Evolutionary conservation across 1,140 invertebrate genomes (phyloP).

Genomic region (Berghia stephanieae): DNA sequence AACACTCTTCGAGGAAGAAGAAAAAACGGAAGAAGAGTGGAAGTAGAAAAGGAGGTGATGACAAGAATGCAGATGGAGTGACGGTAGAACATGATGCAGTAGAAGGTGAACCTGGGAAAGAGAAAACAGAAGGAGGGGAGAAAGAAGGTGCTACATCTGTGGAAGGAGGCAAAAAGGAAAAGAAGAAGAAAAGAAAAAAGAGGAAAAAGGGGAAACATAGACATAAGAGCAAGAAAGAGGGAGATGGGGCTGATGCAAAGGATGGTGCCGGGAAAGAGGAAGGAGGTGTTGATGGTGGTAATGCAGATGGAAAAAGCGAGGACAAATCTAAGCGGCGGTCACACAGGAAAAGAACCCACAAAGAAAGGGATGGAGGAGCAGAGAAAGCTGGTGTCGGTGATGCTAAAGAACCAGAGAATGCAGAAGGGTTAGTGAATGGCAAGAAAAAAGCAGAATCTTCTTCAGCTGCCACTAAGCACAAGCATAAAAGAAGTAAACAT

Average conservation of each 20-base stretch:
- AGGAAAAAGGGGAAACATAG: constrained; percentile 37
- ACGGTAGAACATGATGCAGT: neutral
- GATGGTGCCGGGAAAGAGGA: constrained; percentile 14
- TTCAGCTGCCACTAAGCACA: constrained; percentile 10
- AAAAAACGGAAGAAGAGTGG: constrained; percentile 20
- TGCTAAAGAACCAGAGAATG: neutral
- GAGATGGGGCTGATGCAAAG: neutral
- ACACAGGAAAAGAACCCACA: constrained; percentile 35
- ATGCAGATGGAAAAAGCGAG: constrained; percentile 22
- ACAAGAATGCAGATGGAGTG: neutral
- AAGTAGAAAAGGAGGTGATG: constrained; percentile 25
- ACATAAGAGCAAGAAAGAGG: constrained; percentile 34
- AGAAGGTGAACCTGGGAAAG: constrained; percentile 20
- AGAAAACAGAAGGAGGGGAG: constrained; percentile 21
- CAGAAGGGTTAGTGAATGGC: constrained; percentile 26
- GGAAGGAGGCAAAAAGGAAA: constrained; percentile 26
- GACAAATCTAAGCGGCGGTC: constrained; percentile 29
- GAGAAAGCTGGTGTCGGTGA: constrained; percentile 24
- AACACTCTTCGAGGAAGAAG: neutral
- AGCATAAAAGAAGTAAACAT: constrained; percentile 36
- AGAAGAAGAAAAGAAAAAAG: constrained; percentile 37
- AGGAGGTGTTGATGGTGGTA: constrained; percentile 7
- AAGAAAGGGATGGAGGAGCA: neutral
- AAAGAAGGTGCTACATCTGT: constrained; percentile 19
- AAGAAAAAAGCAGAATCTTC: too few relatives aligned